Base-by-base conservation (phyloP, 2,797 vertebrate species). In the Alectoris magna region DNA sequence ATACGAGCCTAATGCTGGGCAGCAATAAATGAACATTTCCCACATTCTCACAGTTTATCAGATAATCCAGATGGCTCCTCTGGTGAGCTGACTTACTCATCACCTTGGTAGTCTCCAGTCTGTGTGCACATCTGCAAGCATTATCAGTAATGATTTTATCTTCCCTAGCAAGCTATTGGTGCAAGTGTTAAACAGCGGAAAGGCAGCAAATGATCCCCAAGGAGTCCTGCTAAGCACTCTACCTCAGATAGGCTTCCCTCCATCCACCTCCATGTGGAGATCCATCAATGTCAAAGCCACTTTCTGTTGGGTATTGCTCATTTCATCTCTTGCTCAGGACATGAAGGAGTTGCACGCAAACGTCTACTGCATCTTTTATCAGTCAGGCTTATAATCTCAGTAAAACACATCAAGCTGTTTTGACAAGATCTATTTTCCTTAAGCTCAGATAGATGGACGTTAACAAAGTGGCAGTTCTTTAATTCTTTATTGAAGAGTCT, bases 401-500 rank as follows among this genome's bases (percentile, higher is more conserved):
- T 55, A 84, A 91, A 94, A 86, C 14, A 48, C n/a, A 71, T 49
- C 12, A 60, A 44, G 51, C 27, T 66, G 44, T 84, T 93, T 78
- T 88, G 60, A 84, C 60, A 46, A 79, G 48, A 82, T 67, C 38
- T 0, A 0, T 81, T 88, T 81, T 91, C 73, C 83, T 84, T 46
- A 31, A 38, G 56, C 48, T 88, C 23, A 84, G 80, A n/a, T 70
- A 90, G 71, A 84, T 3, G 51, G 39, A 82, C 8, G 3, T 15
- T 88, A 92, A 84, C 14, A 17, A 83, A 93, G 62, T 38, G 36
- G 36, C 72, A 24, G 26, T 88, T 38, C 73, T 71, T 76, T 76
- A 70, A 84, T 82, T 84, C 6, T 10, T 76, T 93, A 76, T 78
- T 88, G 73, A 91, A 91, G 59, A 63, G 34, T 72, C 64, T 62